A percentile compares a stretch with the other conserved stretches of the same genome.
Evolutionary conservation across 1,140 invertebrate genomes (phyloP).

Genomic region (Pollicipes pollicipes): DNA sequence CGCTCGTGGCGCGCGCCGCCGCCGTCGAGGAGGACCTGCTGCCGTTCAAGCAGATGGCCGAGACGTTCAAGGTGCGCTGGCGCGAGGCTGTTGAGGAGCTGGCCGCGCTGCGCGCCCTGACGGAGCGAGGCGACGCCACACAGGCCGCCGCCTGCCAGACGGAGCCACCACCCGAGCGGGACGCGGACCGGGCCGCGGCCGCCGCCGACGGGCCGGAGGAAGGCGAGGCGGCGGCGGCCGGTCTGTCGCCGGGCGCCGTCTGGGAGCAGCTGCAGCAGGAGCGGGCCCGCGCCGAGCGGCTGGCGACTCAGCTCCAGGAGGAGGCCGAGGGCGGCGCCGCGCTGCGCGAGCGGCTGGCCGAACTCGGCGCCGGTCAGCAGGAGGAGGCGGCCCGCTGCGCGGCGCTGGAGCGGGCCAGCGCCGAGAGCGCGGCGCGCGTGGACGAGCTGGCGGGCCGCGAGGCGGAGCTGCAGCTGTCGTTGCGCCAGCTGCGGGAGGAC

Average conservation of each 20-base stretch:
- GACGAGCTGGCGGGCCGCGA: constrained; percentile 5
- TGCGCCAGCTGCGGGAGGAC: constrained; percentile 3
- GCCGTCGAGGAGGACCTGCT: not conserved
- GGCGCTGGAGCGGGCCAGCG: not conserved
- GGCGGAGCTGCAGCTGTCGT: not conserved
- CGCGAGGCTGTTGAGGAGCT: not conserved
- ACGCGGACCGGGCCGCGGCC: too few relatives aligned
- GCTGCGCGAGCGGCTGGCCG: not conserved
- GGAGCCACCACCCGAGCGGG: not conserved
- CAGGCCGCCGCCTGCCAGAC: not conserved
- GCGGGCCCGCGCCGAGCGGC: not conserved
- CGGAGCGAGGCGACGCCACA: too few relatives aligned
- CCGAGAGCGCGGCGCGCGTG: not conserved
- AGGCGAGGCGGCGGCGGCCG: too few relatives aligned
- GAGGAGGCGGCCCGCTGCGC: not conserved
- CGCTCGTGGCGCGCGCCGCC: too few relatives aligned
- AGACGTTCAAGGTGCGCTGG: not conserved
- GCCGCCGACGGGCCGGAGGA: too few relatives aligned
- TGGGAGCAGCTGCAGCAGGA: constrained; percentile 10
- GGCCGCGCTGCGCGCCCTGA: not conserved
- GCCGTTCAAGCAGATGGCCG: not conserved
- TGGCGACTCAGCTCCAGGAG: not conserved
- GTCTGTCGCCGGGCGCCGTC: not conserved
- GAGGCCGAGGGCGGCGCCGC: not conserved
- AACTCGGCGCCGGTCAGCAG: not conserved